phyloP scores from a whole-genome alignment of 1,140 invertebrate genomes.

The Araneus ventricosus region DNA sequence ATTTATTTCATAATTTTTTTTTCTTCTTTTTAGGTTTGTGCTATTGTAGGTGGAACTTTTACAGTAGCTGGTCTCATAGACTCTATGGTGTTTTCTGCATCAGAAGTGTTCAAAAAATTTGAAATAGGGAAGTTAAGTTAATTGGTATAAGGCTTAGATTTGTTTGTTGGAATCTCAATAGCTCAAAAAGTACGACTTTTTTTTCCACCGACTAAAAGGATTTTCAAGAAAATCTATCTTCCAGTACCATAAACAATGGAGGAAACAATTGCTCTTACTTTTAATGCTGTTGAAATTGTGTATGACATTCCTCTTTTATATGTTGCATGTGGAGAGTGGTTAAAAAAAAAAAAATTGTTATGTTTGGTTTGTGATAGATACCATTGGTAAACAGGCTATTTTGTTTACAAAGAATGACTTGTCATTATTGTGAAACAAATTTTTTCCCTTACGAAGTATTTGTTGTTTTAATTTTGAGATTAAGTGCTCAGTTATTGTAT shows the following conservation, averaged over 20 bases:
- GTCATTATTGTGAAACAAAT: neutral
- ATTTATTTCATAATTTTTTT: neutral
- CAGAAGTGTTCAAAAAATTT: constrained; percentile 83
- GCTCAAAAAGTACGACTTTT: constrained; percentile 41
- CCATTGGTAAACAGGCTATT: neutral
- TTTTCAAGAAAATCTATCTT: constrained; percentile 59
- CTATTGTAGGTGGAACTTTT: constrained; percentile 86
- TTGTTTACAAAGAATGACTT: neutral
- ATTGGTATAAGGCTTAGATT: constrained; percentile 26
- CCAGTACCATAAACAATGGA: constrained; percentile 39
- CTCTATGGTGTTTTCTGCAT: constrained; percentile 84
- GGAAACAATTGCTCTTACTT: constrained; percentile 11
- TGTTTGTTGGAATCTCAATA: constrained; percentile 59
- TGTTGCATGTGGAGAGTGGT: neutral
- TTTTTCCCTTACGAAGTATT: neutral
- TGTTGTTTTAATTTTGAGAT: neutral
- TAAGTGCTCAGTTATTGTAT: neutral
- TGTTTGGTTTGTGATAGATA: constrained; percentile 10
- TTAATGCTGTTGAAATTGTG: constrained; percentile 34
- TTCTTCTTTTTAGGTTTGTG: constrained; percentile 82
- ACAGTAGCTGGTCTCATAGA: constrained; percentile 86
- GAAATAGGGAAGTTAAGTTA: constrained; percentile 81
- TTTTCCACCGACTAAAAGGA: constrained; percentile 39
- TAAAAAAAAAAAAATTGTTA: constrained; percentile 7
- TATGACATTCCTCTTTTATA: constrained; percentile 34